Evolutionary conservation across 37 sponge, comb jelly and placozoan genomes (phyloP), one percentile per base, ranked within the genome.

Genomic region (Hormiphora californensis): DNA sequence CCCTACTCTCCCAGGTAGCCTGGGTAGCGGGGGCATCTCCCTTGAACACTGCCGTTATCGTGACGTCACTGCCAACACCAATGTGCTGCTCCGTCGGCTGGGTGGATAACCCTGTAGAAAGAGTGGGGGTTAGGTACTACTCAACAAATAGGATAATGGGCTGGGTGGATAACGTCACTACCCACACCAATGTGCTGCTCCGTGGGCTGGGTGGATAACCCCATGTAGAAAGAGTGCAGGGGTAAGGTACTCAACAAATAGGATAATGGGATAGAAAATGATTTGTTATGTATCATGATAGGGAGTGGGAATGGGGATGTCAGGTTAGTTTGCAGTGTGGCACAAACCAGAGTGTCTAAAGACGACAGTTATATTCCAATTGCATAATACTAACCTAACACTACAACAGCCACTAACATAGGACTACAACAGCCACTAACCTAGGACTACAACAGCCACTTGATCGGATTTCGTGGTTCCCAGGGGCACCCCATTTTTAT

Each of bases 31-130:
- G 46, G 46, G 81, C 7, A 30, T 73, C 81, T 40, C 46, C 81
- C 46, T 73, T 73, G 46, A n/a, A 73, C 19, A 73, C 81, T 0
- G 81, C 81, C 8, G 81, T 73, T 1, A 73, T 5, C 23, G 23
- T 41, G 36, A 40, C 81, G 25, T 73, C 81, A 1, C 43, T 25
- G 3, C 81, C 44, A 3, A 39, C 23, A 9, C 32, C 44, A n/a
- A 73, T 36, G 9, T 39, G 27, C 25, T 73, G 81, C 23, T 22
- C 12, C 12, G 4, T 19, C 0, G 81, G 81, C 37, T 65, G 67
- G 2, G 3, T 1, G 12, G 17, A 19, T 11, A 65, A 28, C 11
- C 67, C 67, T 65, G 67, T 27, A 46, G 51, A 12, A n/a, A n/a
- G n/a, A n/a, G n/a, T n/a, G n/a, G n/a, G n/a, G n/a, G n/a, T n/a